These are phyloP conservation scores for Panopea generosa DNA, from an alignment of 2,888 invertebrate genomes.

Conservation along the genomic window DNA sequence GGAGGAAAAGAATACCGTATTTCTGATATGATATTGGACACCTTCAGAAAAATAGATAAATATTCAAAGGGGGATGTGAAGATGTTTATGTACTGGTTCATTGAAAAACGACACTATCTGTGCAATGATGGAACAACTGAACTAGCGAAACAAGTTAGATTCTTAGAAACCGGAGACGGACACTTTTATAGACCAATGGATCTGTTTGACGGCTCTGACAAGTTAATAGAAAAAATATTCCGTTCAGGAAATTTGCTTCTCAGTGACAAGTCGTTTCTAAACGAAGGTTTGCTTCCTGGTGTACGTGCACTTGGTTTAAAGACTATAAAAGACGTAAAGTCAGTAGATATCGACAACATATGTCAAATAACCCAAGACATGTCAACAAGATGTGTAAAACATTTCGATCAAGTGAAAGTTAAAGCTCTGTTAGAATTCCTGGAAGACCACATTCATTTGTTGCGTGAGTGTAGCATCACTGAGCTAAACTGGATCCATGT, in stretches of 20 bases:
- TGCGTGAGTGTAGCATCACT: not conserved
- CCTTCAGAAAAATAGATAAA: not conserved
- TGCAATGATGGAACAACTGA: not conserved
- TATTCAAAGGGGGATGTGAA: not conserved
- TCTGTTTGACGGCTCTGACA: constrained; percentile 41
- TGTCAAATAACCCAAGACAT: constrained; percentile 17
- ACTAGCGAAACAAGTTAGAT: not conserved
- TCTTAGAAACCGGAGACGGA: not conserved
- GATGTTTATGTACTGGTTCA: constrained; percentile 8
- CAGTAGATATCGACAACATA: constrained; percentile 26
- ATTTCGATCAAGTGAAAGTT: not conserved
- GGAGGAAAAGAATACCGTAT: not conserved
- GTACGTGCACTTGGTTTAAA: constrained; percentile 36
- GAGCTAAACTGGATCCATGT: constrained; percentile 25
- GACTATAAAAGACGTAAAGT: constrained; percentile 8
- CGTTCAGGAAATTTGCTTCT: constrained; percentile 30
- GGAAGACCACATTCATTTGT: not conserved
- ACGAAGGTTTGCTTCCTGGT: not conserved
- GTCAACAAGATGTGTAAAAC: not conserved
- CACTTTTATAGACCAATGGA: constrained; percentile 21
- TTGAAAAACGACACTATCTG: not conserved
- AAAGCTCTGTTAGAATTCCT: not conserved
- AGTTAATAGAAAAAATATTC: constrained; percentile 17
- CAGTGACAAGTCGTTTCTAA: not conserved
- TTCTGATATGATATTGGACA: constrained; percentile 5